These are phyloP conservation scores for Sylvicapra grimmia DNA, from an alignment of 2,113 vertebrate species.

Conservation along the genomic window DNA sequence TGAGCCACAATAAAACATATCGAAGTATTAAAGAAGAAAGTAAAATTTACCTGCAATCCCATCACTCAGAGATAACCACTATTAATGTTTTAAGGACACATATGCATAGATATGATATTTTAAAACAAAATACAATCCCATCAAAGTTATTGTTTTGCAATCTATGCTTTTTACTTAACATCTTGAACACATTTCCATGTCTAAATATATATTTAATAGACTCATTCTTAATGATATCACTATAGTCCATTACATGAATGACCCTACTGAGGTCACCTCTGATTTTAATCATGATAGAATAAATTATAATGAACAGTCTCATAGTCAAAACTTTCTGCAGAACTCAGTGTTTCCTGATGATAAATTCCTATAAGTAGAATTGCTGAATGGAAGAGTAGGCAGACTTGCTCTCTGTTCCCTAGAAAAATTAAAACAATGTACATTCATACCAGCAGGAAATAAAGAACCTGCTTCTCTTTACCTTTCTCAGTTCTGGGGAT, in stretches of 20 bases:
- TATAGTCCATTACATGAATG: not conserved
- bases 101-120: not conserved
- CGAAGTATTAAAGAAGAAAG: constrained; percentile 56
- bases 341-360: not conserved
- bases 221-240: not conserved
- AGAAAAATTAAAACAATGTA: not conserved
- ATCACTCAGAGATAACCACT: not conserved
- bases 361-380: not conserved
- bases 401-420: not conserved
- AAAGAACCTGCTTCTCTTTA: not conserved
- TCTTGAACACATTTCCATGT: not conserved
- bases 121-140: constrained; percentile 15
- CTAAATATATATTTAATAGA: not conserved
- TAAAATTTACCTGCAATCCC: not conserved
- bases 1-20: not conserved
- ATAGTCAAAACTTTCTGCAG: not conserved
- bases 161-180: constrained; percentile 3
- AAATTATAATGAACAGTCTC: not conserved
- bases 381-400: not conserved
- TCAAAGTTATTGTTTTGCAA: constrained; percentile 63
- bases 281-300: not conserved
- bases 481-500: not conserved
- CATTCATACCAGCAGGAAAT: not conserved
- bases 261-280: not conserved
- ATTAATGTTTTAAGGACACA: constrained; percentile 51